Percentiles rank a stretch among this genome's conserved stretches.
These are phyloP conservation scores for Adelges cooleyi DNA, from an alignment of 1,140 invertebrate species.

Conservation along the genomic window DNA sequence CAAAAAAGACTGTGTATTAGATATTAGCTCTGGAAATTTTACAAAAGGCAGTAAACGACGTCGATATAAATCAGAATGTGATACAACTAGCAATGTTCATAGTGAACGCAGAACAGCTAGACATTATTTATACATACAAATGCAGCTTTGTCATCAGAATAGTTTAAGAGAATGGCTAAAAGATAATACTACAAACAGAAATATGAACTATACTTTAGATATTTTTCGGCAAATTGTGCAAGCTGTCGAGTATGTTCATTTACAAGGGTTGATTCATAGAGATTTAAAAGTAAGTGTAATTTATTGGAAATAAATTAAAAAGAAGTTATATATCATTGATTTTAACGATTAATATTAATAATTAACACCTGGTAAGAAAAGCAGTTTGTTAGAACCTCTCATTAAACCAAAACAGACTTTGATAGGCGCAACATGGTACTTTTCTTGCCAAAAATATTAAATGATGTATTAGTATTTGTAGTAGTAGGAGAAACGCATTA, in stretches of 20 bases:
- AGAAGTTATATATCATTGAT: too few species aligned
- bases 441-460: too few species aligned
- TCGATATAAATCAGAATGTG: constrained; percentile 14
- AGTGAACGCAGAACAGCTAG: constrained; percentile 20
- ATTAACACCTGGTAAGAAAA: too few species aligned
- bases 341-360: too few species aligned
- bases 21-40: constrained; percentile 1
- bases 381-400: too few species aligned
- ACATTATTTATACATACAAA: constrained; percentile 77
- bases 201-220: constrained; percentile 47
- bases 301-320: constrained; percentile 14
- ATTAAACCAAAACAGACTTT: too few species aligned
- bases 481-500: too few species aligned
- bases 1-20: constrained; percentile 14
- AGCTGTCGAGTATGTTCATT: constrained; percentile 90
- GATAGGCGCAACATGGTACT: too few species aligned
- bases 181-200: constrained; percentile 39
- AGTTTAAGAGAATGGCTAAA: constrained; percentile 84
- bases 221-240: constrained; percentile 88
- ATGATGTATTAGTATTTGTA: too few species aligned
- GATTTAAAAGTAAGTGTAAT: constrained; percentile 69
- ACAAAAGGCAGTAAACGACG: constrained; percentile 9
- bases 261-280: constrained; percentile 80
- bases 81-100: constrained; percentile 2
- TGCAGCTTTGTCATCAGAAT: constrained; percentile 85